phyloP scores from a whole-genome alignment of 2,113 vertebrate genomes.

The Capra hircus region DNA sequence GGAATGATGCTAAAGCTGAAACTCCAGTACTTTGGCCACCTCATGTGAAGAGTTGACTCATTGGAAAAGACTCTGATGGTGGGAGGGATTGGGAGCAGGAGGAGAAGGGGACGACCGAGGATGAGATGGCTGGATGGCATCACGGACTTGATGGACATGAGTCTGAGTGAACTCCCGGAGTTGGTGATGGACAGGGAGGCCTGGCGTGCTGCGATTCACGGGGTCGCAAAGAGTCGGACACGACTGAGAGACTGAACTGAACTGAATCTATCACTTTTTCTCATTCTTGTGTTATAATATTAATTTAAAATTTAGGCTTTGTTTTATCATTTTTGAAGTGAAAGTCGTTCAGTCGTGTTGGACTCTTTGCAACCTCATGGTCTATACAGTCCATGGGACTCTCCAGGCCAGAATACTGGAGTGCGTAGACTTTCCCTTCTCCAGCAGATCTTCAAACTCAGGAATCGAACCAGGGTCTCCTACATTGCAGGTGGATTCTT shows the following conservation, averaged over 20 bases:
- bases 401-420: not conserved
- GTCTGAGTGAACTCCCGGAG: too few relatives aligned
- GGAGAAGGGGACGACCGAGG: too few relatives aligned
- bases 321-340: not conserved
- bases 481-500: not conserved
- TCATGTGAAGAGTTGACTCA: too few relatives aligned
- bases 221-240: too few relatives aligned
- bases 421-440: not conserved
- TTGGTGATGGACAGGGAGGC: too few relatives aligned
- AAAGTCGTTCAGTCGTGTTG: not conserved
- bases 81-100: too few relatives aligned
- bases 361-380: not conserved
- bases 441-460: not conserved
- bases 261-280: not conserved
- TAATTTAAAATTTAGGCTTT: not conserved
- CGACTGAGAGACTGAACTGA: too few relatives aligned
- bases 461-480: not conserved
- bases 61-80: too few relatives aligned
- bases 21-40: too few relatives aligned
- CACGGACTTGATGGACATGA: accelerated
- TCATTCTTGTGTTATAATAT: not conserved
- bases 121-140: too few relatives aligned
- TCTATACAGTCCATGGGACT: not conserved
- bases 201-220: too few relatives aligned
- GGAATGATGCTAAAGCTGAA: too few relatives aligned